A percentile compares a stretch with the other conserved stretches of the same genome.
phyloP scores from a whole-genome alignment of 2,797 vertebrate genomes.

The Phaenicophaeus curvirostris region DNA sequence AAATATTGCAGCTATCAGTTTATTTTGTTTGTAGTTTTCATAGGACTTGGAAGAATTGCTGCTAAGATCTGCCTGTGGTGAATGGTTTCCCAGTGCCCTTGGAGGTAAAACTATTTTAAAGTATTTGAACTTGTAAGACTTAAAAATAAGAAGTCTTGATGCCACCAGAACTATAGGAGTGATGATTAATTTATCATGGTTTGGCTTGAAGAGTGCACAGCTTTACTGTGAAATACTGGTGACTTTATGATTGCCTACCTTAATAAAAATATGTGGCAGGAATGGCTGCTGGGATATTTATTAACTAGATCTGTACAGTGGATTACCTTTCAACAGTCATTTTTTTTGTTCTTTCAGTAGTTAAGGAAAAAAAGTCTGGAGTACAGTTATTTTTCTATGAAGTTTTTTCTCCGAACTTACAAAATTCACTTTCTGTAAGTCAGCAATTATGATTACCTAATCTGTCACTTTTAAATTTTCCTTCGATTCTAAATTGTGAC shows the following conservation, averaged over 20 bases:
- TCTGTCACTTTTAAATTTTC: background rate
- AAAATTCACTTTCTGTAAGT: background rate
- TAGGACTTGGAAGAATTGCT: background rate
- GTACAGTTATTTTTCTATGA: background rate
- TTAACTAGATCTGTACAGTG: conserved; percentile 3
- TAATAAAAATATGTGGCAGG: background rate
- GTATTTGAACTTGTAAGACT: background rate
- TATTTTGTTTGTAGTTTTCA: background rate
- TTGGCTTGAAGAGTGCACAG: background rate
- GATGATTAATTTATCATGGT: background rate
- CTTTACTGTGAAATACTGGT: background rate
- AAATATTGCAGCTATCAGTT: background rate
- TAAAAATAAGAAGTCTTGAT: background rate
- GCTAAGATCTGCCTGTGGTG: background rate
- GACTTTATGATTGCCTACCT: background rate
- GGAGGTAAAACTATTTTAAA: background rate
- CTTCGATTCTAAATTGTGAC: background rate
- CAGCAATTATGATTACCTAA: background rate
- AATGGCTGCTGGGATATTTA: conserved; percentile 26
- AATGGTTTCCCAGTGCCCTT: background rate
- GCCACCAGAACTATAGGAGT: background rate
- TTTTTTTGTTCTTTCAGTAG: background rate
- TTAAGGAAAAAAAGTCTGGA: background rate
- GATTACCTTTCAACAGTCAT: background rate
- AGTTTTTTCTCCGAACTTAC: background rate